Evolutionary conservation across 2,888 invertebrate genomes (phyloP), one percentile per base, ranked within the genome.

Genomic region (Leptinotarsa tumamoca): DNA sequence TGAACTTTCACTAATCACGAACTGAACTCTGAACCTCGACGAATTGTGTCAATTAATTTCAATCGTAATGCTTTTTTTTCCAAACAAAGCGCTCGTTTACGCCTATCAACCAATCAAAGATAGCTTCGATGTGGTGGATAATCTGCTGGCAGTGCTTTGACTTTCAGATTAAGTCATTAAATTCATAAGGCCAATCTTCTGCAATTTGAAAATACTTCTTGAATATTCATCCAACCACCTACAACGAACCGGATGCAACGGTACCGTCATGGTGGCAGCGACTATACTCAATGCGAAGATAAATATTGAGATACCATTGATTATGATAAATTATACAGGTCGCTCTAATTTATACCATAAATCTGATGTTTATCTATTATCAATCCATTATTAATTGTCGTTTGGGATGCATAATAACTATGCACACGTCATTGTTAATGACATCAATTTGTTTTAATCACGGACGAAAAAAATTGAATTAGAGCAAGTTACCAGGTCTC

Each of bases 351-450:
- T 74, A 75, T 73, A 67, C 72, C 63, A 33, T 56, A 73, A 75
- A 66, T 70, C 23, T 52, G 78, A 79, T 79, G 68, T 66, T 50
- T 76, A 73, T 76, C 71, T 71, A 43, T 77, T 77, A 74, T 77
- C 74, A 74, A 74, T 77, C 74, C 71, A 74, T 76, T 69, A 77
- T 77, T 79, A 76, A 77, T 79, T 74, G 74, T 68, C 72, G n/a
- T 66, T 18, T 66, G 74, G 66, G 71, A 72, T 70, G 67, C 67
- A 71, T 76, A 75, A 75, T 72, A 71, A 77, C 76, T 72, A 72
- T 67, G 73, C 69, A 67, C 68, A 27, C 71, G 54, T 67, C 69
- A 78, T 74, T 78, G 49, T 73, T 72, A 72, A 72, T 79, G 43
- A 68, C 77, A 74, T 74, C 72, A 67, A 74, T 75, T 75, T 56